phyloP scores from a whole-genome alignment of 2,797 vertebrate species.

The Hippopotamyrus pictus region DNA sequence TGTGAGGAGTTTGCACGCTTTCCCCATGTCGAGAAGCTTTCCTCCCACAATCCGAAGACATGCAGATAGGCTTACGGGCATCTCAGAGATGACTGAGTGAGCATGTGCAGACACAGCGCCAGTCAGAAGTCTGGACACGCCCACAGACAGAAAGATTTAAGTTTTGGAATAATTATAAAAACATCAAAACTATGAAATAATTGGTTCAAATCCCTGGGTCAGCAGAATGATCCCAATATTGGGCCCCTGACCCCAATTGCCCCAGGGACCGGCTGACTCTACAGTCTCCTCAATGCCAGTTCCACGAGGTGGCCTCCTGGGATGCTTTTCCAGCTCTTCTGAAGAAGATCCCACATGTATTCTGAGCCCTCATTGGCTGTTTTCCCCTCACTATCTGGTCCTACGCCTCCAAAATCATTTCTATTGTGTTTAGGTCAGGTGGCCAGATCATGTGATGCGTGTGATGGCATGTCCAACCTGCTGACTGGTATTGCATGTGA shows the following conservation, averaged over 20 bases:
- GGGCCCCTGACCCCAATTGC: neutral
- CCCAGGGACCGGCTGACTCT: neutral
- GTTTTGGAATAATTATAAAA: neutral
- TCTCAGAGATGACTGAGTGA: neutral
- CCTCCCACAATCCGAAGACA: neutral
- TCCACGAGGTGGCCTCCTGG: neutral
- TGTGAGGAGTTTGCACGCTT: neutral
- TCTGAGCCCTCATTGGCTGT: neutral
- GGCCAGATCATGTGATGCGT: neutral
- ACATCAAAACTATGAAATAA: neutral
- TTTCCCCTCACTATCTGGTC: neutral
- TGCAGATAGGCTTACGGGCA: neutral
- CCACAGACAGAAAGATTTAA: neutral
- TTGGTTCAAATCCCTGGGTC: neutral
- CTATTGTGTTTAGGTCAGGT: neutral
- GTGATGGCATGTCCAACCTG: neutral
- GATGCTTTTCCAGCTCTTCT: neutral
- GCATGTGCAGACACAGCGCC: neutral
- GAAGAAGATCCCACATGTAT: neutral
- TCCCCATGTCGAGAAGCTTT: neutral
- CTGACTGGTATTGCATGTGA: neutral
- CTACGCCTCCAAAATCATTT: neutral
- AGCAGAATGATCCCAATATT: neutral
- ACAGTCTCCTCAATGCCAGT: neutral
- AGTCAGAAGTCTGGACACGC: neutral